Base-by-base conservation (phyloP, 2,113 vertebrate species). In the Bubalus kerabau region DNA sequence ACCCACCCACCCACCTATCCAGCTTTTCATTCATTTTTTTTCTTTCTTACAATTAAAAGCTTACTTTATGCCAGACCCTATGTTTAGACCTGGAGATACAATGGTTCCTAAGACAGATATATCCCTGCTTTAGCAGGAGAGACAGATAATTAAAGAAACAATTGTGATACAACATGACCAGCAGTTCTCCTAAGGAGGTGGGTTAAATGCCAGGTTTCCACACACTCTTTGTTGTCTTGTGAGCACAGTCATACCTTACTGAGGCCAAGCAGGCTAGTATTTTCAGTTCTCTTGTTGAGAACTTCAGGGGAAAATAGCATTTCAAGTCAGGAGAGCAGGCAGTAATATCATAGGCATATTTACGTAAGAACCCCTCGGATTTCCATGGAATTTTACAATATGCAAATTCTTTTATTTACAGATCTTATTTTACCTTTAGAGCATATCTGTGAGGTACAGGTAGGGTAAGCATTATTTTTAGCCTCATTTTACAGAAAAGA, bases 401-500 rank as follows among this genome's bases (percentile, higher is more conserved):
- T 67, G 71, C 4, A 89, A 89, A 54, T 86, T 40, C 24, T 71
- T 91, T 91, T 54, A 91, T 85, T 94, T 94, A 46, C 7, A 76
- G 71, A 52, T 80, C 14, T 71, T 86, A 83, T 24, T 94, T 1
- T 0, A 82, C 86, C 43, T 94, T 96, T 43, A 94, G 43, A 84
- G 13, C 28, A n/a, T 83, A 81, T 6, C 21, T 80, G 7, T 93
- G 52, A 92, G 84, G 50, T 52, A 43, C 23, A 83, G 16, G 14
- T 10, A 95, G 15, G 10, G 17, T 36, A 82, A 56, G 7, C 52
- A 60, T 90, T 64, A 92, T 74, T 96, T 94, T 86, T 13, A 74
- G 48, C 28, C 60, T 94, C 30, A 95, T 23, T 97, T 90, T 91
- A 54, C 48, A 30, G 67, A 90, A 96, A 78, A 94, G 46, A 91